phyloP scores from a whole-genome alignment of 1,140 invertebrate species.

The Drosophila sturtevanti region DNA sequence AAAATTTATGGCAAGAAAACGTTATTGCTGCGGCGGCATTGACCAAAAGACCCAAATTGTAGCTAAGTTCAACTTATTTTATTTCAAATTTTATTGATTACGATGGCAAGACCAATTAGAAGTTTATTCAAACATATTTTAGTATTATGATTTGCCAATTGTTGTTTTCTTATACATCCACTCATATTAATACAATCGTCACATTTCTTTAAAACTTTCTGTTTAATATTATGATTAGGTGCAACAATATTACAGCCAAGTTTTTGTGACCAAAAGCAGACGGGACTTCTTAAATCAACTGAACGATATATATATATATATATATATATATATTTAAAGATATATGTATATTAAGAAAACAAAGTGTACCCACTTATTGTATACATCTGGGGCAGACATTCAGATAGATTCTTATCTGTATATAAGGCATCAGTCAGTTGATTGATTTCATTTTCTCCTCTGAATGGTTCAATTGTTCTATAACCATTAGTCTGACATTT shows the following conservation, averaged over 20 bases:
- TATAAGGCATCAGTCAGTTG: background rate
- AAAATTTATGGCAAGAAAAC: conserved; percentile 48
- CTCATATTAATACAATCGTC: background rate
- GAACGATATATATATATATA: background rate
- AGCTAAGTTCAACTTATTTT: background rate
- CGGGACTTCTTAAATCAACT: background rate
- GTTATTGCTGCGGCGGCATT: conserved; percentile 26
- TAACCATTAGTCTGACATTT: background rate
- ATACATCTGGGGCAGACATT: background rate
- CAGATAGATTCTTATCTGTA: background rate
- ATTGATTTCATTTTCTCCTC: background rate
- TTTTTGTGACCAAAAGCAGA: background rate
- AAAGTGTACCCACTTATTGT: background rate
- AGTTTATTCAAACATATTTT: conserved; percentile 3
- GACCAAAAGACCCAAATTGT: conserved; percentile 53
- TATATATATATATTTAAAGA: background rate
- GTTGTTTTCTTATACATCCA: background rate
- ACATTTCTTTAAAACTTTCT: background rate
- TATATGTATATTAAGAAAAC: background rate
- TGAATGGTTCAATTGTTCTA: background rate
- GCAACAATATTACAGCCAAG: background rate
- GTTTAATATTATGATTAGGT: background rate
- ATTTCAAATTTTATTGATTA: background rate
- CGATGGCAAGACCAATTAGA: conserved; percentile 11
- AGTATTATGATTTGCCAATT: background rate